Base-by-base conservation (phyloP, 2,888 invertebrate genomes). In the Teleiodes luculella region DNA sequence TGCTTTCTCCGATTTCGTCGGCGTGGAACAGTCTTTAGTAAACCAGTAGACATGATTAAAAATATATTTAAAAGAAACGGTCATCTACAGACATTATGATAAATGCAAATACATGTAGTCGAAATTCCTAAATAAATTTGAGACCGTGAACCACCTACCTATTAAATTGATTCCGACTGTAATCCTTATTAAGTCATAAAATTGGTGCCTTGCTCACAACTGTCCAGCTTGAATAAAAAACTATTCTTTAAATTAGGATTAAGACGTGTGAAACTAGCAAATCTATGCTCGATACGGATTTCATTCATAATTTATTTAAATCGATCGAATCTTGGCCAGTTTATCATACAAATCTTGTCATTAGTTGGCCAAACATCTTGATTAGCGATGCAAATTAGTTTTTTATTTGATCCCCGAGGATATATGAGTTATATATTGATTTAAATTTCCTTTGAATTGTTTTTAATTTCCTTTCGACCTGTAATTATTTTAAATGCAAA, bases 261-360 rank as follows among this genome's bases (percentile, higher is more conserved):
- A 51, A 41, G 41, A 51, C 31, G 51, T 51, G 53, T 31, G 39
- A 28, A 30, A 41, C n/a, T 64, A 59, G 30, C 51, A 50, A 45
- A 70, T 62, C 57, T 54, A 10, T 49, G 46, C 43, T 56, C 61
- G 58, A 46, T 55, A 56, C 60, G 52, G 53, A 41, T 57, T 52
- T 49, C 43, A 58, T 58, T 52, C 54, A 56, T 61, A 57, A 57
- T 57, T 58, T 60, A 58, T 61, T 62, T 62, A 57, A 57, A 48
- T 47, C 48, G 35, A 57, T 53, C 61, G 55, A 64, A 64, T 60
- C 52, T 60, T 47, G 54, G 56, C 54, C 54, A 51, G 67, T 71
- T 73, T 72, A 72, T 72, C 72, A 74, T 73, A 61, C 61, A 67
- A 68, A 70, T 66, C 59, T 70, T 63, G 62, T 67, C 70, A 67